Conservation (phyloP, 2,113 vertebrate genomes). For the Rhinoderma darwinii region DNA sequence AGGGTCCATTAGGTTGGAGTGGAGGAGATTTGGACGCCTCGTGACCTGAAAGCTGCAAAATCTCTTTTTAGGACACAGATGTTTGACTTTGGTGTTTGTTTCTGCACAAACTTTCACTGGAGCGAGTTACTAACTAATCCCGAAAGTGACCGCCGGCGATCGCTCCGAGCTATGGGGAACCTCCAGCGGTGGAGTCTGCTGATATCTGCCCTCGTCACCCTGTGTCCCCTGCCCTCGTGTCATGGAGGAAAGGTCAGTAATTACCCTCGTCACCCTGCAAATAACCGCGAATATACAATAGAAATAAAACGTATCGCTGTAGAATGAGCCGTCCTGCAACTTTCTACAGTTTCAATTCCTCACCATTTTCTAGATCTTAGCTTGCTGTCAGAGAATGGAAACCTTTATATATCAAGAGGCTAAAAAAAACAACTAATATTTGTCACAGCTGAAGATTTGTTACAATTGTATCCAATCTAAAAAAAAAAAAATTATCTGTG, state of each 20-base stretch:
- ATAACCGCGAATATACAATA: neutral
- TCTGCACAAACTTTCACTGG: neutral
- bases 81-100: conserved; percentile 32
- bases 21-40: neutral
- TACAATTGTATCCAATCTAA: neutral
- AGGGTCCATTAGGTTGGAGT: neutral
- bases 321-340: neutral
- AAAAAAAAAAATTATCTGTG: no score
- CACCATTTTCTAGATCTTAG: neutral
- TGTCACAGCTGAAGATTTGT: neutral
- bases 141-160: neutral
- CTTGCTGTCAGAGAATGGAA: neutral
- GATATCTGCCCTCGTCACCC: neutral
- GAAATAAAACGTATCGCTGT: neutral
- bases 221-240: neutral
- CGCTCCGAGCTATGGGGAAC: neutral
- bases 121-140: neutral
- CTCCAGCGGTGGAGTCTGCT: neutral
- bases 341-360: neutral
- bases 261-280: neutral
- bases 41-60: neutral
- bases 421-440: no score
- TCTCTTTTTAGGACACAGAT: conserved; percentile 4
- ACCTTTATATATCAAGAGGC: no score
- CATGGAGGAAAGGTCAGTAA: neutral